Evolutionary conservation across 2,113 vertebrate species (phyloP), one percentile per base, ranked within the genome.

Genomic region (Pandion haliaetus): DNA sequence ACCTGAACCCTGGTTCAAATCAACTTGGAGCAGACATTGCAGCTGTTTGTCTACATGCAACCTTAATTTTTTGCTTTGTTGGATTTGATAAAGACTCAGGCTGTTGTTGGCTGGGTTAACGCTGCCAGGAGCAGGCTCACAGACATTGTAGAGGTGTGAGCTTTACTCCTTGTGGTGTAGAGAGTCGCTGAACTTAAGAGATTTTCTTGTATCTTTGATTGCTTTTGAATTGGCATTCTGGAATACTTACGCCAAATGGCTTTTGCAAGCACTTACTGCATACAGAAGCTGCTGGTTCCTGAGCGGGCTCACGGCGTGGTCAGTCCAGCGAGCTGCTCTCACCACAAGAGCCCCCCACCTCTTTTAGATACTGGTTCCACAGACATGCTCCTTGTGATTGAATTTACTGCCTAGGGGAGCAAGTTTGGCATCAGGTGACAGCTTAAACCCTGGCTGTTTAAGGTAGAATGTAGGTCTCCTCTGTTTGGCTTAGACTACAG

Each of bases 231-330:
- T 80, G 65, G 4, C 2, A 0, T 18, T 50, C 31, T 26, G 28
- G 45, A 86, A 70, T 54, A 28, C 26, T 70, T 88, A 26, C 4
- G 32, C 15, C 77, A 70, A 82, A 52, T 31, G 74, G 58, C 32
- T 85, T 91, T 85, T 4, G 2, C 38, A 95, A 49, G 49, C 78
- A 69, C 42, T 82, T 65, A 36, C 49, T 83, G 36, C 8, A 2
- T 23, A 31, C 5, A 36, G 82, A 88, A 77, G 38, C 29, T 85
- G n/a, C 49, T 1, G 5, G 7, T 32, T 91, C 65, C 70, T 72
- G 28, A 70, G 36, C 0, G 0, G 55, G 42, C 47, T 86, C 52
- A 47, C 1, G 7, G 16, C 0, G 0, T n/a, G 47, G 67, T 62
- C 79, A 88, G 34, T 63, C 38, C 42, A 80, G 50, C 42, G 72